Percentiles rank a stretch among this genome's conserved stretches.
Conservation (phyloP, 2,113 vertebrate genomes). For the Gopherus flavomarginatus region DNA sequence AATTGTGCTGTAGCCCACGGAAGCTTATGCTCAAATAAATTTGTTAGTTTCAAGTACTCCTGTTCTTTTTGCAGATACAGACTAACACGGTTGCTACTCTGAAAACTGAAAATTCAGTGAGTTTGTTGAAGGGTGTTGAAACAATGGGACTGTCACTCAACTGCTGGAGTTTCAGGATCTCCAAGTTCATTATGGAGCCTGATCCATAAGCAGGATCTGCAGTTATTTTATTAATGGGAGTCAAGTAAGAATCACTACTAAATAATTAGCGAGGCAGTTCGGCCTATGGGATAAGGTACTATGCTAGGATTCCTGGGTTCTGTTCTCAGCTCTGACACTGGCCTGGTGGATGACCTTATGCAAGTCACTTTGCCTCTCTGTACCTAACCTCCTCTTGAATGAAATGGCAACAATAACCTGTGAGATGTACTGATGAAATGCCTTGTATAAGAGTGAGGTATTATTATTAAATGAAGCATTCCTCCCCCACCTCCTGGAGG, state of each 20-base stretch:
- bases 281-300: background rate
- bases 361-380: rapidly evolving
- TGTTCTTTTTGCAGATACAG: no score
- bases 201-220: background rate
- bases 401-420: background rate
- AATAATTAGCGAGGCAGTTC: background rate
- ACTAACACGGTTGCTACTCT: no score
- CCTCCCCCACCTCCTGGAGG: background rate
- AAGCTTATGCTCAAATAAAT: no score
- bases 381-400: background rate
- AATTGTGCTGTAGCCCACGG: no score
- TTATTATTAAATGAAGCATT: background rate
- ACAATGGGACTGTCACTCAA: background rate
- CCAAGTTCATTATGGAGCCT: background rate
- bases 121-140: rapidly evolving
- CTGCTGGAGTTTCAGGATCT: background rate
- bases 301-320: background rate
- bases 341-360: background rate
- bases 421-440: background rate
- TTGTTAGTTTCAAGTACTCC: no score
- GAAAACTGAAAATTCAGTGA: background rate
- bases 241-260: background rate
- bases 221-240: background rate
- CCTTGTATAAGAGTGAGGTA: background rate
- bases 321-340: background rate